Conservation (phyloP, 2,797 vertebrate genomes). For the Pangasius sanitwongsei region DNA sequence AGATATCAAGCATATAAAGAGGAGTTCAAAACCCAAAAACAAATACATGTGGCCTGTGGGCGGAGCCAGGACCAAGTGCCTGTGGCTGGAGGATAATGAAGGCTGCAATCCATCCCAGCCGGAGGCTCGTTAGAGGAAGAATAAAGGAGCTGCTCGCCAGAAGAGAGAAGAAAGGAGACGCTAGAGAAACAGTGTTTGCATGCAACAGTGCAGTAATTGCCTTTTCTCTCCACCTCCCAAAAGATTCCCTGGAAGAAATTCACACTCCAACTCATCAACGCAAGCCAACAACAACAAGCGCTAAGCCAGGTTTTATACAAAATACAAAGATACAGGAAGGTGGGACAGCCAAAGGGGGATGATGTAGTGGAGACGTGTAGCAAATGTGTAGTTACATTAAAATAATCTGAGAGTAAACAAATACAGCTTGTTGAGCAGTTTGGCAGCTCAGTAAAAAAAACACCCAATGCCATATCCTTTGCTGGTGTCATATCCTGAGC, state of each 20-base stretch:
- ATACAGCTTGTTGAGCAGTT: background rate
- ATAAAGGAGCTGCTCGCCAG: slow-evolving; percentile 23
- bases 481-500: background rate
- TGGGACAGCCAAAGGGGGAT: background rate
- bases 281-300: background rate
- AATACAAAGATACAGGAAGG: background rate
- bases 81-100: slow-evolving; percentile 30
- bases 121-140: slow-evolving; percentile 22
- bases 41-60: slow-evolving; percentile 8
- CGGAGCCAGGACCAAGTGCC: background rate
- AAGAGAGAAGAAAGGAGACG: slow-evolving; percentile 7
- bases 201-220: slow-evolving; percentile 36
- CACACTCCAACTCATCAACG: slow-evolving; percentile 3
- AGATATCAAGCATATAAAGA: background rate
- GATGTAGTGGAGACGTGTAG: background rate
- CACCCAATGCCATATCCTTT: background rate
- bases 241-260: slow-evolving; percentile 18
- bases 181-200: slow-evolving; percentile 29
- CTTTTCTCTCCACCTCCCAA: slow-evolving; percentile 25
- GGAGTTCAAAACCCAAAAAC: background rate
- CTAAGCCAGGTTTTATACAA: background rate
- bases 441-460: background rate
- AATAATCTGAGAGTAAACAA: background rate
- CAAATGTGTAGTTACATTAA: background rate
- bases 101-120: slow-evolving; percentile 19